Evolutionary conservation across 1,140 invertebrate species (phyloP).

Genomic region (Sinonovacula constricta): DNA sequence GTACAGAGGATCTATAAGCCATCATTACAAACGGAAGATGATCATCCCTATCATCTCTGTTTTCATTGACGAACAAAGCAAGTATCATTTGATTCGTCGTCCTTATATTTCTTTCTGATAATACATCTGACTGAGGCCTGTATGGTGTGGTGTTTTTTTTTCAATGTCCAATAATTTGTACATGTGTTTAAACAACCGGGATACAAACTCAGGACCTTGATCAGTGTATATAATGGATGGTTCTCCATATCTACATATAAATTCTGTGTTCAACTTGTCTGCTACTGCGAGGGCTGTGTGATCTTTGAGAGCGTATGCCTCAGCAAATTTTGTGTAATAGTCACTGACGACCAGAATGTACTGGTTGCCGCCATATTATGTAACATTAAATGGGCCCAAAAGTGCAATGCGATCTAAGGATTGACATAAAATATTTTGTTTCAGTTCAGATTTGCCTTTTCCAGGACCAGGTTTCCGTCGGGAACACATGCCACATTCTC

Average conservation of each 20-base stretch:
- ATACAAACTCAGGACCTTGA: background rate
- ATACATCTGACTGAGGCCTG: background rate
- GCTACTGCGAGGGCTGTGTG: slow-evolving; percentile 32
- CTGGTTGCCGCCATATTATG: slow-evolving; percentile 22
- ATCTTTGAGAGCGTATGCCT: slow-evolving; percentile 14
- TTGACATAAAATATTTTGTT: background rate
- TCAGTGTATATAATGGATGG: background rate
- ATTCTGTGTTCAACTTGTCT: background rate
- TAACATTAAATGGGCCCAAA: slow-evolving; percentile 29
- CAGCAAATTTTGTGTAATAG: slow-evolving; percentile 43
- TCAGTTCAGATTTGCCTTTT: background rate
- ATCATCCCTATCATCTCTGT: background rate
- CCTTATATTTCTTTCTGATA: background rate
- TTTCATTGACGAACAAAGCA: background rate
- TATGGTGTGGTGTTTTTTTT: background rate
- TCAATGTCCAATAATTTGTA: background rate
- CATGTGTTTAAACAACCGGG: background rate
- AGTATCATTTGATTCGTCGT: background rate
- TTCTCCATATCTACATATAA: background rate
- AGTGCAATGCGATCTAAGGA: slow-evolving; percentile 22
- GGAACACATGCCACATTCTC: slow-evolving; percentile 2
- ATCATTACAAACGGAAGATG: background rate
- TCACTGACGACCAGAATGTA: slow-evolving; percentile 47
- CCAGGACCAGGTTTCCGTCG: background rate
- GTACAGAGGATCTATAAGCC: slow-evolving; percentile 46